Base-by-base conservation (phyloP, 2,797 vertebrate species). In the Sylvilagus floridanus region DNA sequence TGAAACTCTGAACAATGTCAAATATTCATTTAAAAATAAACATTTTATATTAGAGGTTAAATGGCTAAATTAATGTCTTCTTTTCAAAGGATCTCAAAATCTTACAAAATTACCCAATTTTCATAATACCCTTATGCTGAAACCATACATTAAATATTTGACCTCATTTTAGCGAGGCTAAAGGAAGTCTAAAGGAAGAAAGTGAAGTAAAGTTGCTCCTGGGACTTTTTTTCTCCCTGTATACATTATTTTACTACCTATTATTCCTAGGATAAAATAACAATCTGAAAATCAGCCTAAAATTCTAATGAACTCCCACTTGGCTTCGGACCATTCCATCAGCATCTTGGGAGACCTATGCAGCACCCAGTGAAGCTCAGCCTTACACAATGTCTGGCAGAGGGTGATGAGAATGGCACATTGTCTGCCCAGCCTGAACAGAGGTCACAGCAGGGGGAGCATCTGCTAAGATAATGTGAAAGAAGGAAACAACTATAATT, bases 391-490 rank as follows among this genome's bases (percentile, higher is more conserved):
- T 91, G 88, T 95, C 94, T 95, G 83, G 93, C 66, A 60, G 79
- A 96, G 94, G 93, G 96, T 97, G 97, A 93, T 97, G 97, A 97
- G 96, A 97, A 96, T 52, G 54, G 95, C 88, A 96, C 95, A 97
- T 97, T 97, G 96, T 97, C 95, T 96, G 97, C 95, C 13, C 0
- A 3, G 72, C 89, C 95, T 92, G 91, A 91, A 90, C 94, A 96
- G 97, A 92, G 97, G 96, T 97, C 97, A 96, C 97, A 96, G 97
- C 96, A 96, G 97, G 97, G 92, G 96, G 96, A 96, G 97, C 96
- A 97, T 97, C 95, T 97, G 97, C 97, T 97, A 94, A 96, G 96
- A 97, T 97, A 96, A 96, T 96, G 96, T 85, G 96, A 97, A 94
- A 91, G 91, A 96, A 96, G 96, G 96, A 95, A 97, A 97, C 96